Conservation (phyloP, 1,140 invertebrate species). For the Babylonia areolata region DNA sequence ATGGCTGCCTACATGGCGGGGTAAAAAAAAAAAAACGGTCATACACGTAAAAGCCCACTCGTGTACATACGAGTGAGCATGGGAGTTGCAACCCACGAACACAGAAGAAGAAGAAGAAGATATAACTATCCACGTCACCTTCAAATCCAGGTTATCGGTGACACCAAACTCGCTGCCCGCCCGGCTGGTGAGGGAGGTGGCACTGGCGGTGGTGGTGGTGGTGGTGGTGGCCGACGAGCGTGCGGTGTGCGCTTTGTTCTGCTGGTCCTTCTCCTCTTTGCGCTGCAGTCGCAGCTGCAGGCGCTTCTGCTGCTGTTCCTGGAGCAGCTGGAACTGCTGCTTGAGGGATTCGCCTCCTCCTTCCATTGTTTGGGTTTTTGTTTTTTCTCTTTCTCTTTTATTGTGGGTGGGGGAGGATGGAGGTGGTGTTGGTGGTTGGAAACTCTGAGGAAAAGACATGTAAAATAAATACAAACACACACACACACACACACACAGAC, state of each 20-base stretch:
- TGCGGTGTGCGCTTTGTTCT: conserved; percentile 34
- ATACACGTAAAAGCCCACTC: too few species aligned
- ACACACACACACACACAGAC: too few species aligned
- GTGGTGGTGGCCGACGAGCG: conserved; percentile 6
- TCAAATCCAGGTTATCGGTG: conserved; percentile 65
- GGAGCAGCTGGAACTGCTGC: conserved; percentile 67
- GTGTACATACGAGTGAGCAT: too few species aligned
- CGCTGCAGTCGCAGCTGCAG: conserved; percentile 63
- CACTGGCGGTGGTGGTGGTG: not conserved
- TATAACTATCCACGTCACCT: conserved; percentile 46
- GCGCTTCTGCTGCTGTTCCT: conserved; percentile 72
- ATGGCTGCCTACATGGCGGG: too few species aligned
- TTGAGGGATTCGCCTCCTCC: conserved; percentile 59
- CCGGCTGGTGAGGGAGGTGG: conserved; percentile 15
- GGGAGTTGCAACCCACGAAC: too few species aligned
- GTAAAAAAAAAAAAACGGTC: too few species aligned
- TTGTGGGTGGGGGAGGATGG: not conserved
- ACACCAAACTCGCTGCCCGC: conserved; percentile 62
- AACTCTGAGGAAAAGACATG: too few species aligned
- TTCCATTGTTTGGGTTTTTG: conserved; percentile 40
- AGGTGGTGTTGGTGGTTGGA: too few species aligned
- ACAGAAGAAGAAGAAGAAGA: not conserved
- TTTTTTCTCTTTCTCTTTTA: not conserved
- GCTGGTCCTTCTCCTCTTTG: conserved; percentile 65
- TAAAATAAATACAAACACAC: too few species aligned